Evolutionary conservation across 2,113 vertebrate species (phyloP).

Genomic region (Rhabdomys dilectus): DNA sequence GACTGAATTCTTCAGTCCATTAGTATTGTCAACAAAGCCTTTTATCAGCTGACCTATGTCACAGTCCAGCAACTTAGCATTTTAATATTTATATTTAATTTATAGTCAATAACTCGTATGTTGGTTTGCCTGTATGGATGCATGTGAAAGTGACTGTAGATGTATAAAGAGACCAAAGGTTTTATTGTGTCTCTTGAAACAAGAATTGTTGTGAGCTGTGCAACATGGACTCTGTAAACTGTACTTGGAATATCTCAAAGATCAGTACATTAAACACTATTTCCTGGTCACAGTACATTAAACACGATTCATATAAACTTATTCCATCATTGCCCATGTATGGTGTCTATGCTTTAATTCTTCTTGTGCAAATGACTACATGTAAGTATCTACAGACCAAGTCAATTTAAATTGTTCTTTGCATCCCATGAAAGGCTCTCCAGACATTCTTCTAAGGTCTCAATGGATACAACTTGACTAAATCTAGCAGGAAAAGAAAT

Average conservation of each 20-base stretch:
- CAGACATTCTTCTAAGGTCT: not conserved
- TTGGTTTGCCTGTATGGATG: not conserved
- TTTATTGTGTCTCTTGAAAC: too few species aligned
- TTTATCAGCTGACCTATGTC: not conserved
- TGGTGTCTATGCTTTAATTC: too few species aligned
- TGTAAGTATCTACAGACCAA: not conserved
- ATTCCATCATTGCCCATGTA: not conserved
- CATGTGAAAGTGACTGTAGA: not conserved
- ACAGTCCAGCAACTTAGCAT: not conserved
- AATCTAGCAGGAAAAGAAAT: not conserved
- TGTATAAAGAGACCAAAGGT: not conserved
- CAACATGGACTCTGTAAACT: too few species aligned
- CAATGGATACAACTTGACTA: not conserved
- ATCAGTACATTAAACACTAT: not conserved
- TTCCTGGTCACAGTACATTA: rapidly evolving
- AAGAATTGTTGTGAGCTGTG: not conserved
- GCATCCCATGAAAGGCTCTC: not conserved
- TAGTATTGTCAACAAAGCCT: not conserved
- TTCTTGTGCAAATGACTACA: not conserved
- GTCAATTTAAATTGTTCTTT: rapidly evolving
- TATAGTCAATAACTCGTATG: not conserved
- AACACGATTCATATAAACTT: not conserved
- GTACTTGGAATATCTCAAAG: too few species aligned
- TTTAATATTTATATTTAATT: not conserved
- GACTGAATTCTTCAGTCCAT: not conserved